Evolutionary conservation across 2,888 invertebrate species (phyloP), one percentile per base, ranked within the genome.

Genomic region (Leptopilina myrica): DNA sequence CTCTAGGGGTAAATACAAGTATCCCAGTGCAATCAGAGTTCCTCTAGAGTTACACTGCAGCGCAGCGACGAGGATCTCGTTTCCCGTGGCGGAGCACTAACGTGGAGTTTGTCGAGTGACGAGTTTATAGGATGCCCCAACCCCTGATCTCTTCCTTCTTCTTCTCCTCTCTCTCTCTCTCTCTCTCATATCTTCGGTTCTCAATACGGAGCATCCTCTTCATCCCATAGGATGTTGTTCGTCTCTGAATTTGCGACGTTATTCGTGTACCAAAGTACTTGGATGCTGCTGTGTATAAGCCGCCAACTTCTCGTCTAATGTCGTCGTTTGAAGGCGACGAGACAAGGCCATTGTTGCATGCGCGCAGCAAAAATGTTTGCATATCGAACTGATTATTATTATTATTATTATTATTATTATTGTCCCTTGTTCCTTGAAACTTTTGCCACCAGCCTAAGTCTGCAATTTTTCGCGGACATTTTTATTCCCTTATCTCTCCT

Each of bases 1-100:
- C 65, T 40, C 46, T 46, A 76, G 76, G 79, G 65, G 73, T 64
- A 66, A 76, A 76, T 77, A 79, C 67, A 73, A 73, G 77, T 80
- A 76, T 84, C 84, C 81, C 84, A 84, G 82, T 83, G 87, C 89
- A 89, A 89, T 89, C 89, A 89, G 86, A 89, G 85, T 88, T 89
- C 85, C 84, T 81, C 81, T 75, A 77, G 83, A 88, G 88, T 89
- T 89, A 85, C 85, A 81, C 15, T 9, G 9, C 7, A 59, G n/a
- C 7, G 81, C 46, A 79, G 79, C 80, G 75, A 43, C 64, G 49
- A 78, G 64, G 64, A 65, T 53, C 76, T 79, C 66, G 79, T 77
- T 79, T 76, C 79, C 73, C 69, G 59, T 46, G 26, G 76, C 62
- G 15, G 15, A 26, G 15, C 49, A 59, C 77, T 62, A 65, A 43